Evolutionary conservation across 2,888 invertebrate species (phyloP), one percentile per base, ranked within the genome.

Genomic region (Metellina segmentata): DNA sequence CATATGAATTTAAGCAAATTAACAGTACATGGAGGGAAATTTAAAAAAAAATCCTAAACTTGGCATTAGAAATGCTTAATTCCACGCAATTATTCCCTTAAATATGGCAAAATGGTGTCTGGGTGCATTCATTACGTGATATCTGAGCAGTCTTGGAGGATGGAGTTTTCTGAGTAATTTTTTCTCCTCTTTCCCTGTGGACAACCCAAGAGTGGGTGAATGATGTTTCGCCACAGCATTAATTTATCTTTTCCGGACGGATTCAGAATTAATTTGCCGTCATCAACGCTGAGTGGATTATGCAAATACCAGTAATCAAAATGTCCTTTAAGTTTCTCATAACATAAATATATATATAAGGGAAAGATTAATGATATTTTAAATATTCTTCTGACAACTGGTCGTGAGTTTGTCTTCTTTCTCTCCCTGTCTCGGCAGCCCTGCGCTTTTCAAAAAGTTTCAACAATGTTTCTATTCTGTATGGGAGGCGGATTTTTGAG

Each of bases 301-400:
- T 86, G 85, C 85, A 86, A 86, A 86, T 86, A 70, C 20, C 69
- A 69, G 85, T 77, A 86, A 86, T 86, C 85, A 86, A 86, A 86
- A 70, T 86, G 85, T 86, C 85, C 77, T 78, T 77, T 70, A 86
- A 78, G 71, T 13, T 49, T 49, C 74, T 48, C 70, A 34, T 70
- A 53, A 77, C 49, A 61, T 61, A 61, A 61, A 61, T 61, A 61
- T 61, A 61, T 61, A 16, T 34, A 75, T 48, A 77, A 70, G 19
- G 53, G 70, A 70, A 86, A 78, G 85, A 86, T 86, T 78, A 86
- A 86, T 86, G 85, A 52, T 70, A 52, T 69, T 86, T 86, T 78
- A 86, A 82, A 82, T 82, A 82, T 71, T 82, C 71, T 48, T 81
- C 61, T 11, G 69, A 51, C 19, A 77, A 77, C 77, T 61, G 20